Base-by-base conservation (phyloP, 2,113 vertebrate species). In the Triplophysa dalaica region DNA sequence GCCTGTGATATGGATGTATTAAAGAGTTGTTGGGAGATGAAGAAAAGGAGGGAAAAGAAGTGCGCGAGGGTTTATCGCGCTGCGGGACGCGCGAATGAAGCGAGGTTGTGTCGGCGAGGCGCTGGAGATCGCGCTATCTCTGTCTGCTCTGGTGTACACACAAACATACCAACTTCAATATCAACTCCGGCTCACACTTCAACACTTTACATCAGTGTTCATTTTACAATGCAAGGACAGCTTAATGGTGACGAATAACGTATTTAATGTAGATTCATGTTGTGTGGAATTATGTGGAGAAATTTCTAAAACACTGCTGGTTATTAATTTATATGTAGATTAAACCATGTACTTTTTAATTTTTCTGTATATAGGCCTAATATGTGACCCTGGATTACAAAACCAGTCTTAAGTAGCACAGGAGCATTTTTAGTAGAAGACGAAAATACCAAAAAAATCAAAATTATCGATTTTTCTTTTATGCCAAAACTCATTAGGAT, bases 1-100 rank as follows among this genome's bases (percentile, higher is more conserved):
- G 77, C 81, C 89, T 87, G 88, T 90, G 81, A 80, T 80, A 74
- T 65, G 73, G 41, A 56, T 73, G 65, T 70, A 58, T 75, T 72
- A 72, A 82, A 82, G 76, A 69, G 43, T 68, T 66, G 64, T 68
- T 65, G 26, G 74, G 54, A 62, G 48, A 70, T 38, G 22, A 58
- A 65, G 68, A 52, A 64, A 61, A 41, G 48, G 56, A 58, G 33
- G 52, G 45, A 29, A 77, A 72, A 67, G 33, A 62, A 50, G 38
- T 17, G 70, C 10, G 21, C 14, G 60, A 70, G 75, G 62, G 60
- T 84, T 84, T 81, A 81, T 84, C 80, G 38, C 21, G 16, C 75
- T 43, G 70, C 56, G 38, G 50, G 66, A 79, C 50, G 70, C 16
- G 56, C 19, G 43, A 70, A 82, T 79, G 75, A 75, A 77, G 33